Conservation (phyloP, 2,888 invertebrate genomes). For the Aethes cnicana region DNA sequence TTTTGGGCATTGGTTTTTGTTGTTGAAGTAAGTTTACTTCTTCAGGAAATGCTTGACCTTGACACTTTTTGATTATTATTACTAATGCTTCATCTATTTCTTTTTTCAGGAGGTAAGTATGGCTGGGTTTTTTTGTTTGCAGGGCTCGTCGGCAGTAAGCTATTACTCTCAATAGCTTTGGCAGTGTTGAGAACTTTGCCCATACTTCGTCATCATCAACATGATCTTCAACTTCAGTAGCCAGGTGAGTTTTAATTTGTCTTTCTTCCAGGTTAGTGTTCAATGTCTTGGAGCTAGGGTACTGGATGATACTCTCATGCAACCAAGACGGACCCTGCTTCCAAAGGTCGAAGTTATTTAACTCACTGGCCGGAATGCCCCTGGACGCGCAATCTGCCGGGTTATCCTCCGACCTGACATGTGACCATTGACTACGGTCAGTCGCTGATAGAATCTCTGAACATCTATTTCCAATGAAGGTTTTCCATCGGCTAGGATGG, state of each 20-base stretch:
- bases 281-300: neutral
- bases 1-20: neutral
- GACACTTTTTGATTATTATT: neutral
- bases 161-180: too few species aligned
- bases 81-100: slow-evolving; percentile 1
- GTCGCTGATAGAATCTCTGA: neutral
- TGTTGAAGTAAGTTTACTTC: neutral
- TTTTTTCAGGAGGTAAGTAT: slow-evolving; percentile 7
- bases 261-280: neutral
- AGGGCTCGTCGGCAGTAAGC: too few species aligned
- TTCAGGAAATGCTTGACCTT: neutral
- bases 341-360: neutral
- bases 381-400: slow-evolving; percentile 6
- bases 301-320: neutral
- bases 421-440: neutral
- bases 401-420: neutral
- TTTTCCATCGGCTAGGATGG: slow-evolving; percentile 8
- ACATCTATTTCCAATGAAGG: neutral
- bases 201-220: neutral
- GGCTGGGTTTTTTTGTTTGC: neutral
- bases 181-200: too few species aligned
- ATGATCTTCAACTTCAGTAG: neutral
- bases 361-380: neutral
- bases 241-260: neutral
- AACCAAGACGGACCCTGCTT: neutral